These are phyloP conservation scores for Tenualosa thibaudeaui DNA, from an alignment of 2,797 vertebrate species.

Conservation along the genomic window DNA sequence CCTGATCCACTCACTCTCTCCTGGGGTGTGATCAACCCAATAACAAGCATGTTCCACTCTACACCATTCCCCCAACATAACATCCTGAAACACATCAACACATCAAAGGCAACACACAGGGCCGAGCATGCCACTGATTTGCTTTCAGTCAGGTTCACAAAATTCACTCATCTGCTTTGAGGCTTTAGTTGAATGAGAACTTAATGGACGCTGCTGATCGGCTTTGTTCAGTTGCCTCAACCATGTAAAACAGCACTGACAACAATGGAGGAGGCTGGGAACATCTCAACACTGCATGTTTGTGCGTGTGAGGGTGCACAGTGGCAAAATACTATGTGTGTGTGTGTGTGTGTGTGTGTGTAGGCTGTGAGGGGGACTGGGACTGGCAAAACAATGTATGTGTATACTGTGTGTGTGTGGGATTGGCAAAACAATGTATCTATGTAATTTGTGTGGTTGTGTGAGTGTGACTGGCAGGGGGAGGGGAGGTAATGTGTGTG, in stretches of 20 bases:
- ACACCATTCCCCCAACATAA: background rate
- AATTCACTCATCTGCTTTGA: background rate
- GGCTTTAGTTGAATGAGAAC: background rate
- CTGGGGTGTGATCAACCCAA: background rate
- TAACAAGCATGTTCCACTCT: background rate
- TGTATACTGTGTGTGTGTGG: background rate
- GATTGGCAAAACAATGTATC: too few species aligned
- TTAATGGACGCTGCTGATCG: background rate
- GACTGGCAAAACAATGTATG: too few species aligned
- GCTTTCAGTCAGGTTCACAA: background rate
- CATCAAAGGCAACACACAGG: background rate
- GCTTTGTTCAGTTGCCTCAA: background rate
- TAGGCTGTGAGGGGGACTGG: slow-evolving; percentile 46
- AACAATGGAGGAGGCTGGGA: background rate
- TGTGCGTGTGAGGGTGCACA: background rate
- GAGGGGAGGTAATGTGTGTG: background rate
- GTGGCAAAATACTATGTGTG: background rate
- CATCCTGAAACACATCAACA: background rate
- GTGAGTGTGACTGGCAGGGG: background rate
- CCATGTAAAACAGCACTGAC: background rate
- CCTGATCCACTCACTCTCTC: background rate
- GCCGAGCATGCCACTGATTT: background rate
- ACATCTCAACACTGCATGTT: background rate
- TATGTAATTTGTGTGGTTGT: background rate
- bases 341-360: slow-evolving; percentile 48